Percentiles rank a stretch among this genome's conserved stretches.
These are phyloP conservation scores for Drosophila asahinai DNA, from an alignment of 1,140 invertebrate genomes.

Conservation along the genomic window DNA sequence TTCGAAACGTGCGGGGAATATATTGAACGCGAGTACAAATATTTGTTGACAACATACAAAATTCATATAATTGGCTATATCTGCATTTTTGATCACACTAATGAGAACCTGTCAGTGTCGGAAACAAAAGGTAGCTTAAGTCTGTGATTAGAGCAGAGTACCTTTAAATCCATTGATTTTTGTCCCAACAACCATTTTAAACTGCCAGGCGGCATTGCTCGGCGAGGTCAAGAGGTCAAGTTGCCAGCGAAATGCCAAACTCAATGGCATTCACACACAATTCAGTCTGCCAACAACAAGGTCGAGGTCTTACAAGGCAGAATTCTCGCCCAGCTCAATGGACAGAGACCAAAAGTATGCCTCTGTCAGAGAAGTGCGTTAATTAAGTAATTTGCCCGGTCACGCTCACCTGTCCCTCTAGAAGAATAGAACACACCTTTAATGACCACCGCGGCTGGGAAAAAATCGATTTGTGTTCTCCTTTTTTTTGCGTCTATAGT, in stretches of 20 bases:
- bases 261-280: conserved; percentile 31
- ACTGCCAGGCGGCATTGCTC: background rate
- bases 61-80: conserved; percentile 64
- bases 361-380: conserved; percentile 61
- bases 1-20: conserved; percentile 7
- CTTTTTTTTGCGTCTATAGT: conserved; percentile 15
- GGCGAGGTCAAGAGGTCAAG: conserved; percentile 62
- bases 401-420: conserved; percentile 53
- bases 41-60: conserved; percentile 36
- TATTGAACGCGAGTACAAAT: conserved; percentile 1
- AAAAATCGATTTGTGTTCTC: conserved; percentile 59
- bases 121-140: conserved; percentile 27
- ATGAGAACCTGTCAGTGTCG: conserved; percentile 40
- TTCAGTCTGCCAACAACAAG: conserved; percentile 38
- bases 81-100: conserved; percentile 60
- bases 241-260: conserved; percentile 40
- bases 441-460: conserved; percentile 17
- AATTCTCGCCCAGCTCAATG: conserved; percentile 25
- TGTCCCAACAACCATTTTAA: conserved; percentile 8
- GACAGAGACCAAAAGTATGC: conserved; percentile 20
- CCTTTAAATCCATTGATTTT: conserved; percentile 44
- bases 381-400: conserved; percentile 71
- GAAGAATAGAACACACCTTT: conserved; percentile 44
- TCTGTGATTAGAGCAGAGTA: conserved; percentile 34
- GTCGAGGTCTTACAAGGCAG: conserved; percentile 43